Conservation (phyloP, 2,888 invertebrate species). For the Sepiola atlantica region DNA sequence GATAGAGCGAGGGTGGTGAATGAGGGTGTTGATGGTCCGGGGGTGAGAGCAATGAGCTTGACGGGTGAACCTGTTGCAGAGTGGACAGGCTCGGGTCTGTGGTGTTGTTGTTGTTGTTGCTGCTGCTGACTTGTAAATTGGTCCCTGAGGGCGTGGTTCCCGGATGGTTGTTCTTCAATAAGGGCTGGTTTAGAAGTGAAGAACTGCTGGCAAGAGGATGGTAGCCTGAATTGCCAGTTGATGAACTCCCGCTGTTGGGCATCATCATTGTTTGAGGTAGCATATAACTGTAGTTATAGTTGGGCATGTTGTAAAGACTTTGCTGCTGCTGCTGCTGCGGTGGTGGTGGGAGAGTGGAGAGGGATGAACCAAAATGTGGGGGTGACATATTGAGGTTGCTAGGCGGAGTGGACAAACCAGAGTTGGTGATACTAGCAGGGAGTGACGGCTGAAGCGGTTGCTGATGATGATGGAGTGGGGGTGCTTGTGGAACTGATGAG, state of each 20-base stretch:
- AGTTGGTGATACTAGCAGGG: slow-evolving; percentile 32
- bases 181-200: slow-evolving; percentile 37
- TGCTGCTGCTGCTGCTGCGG: neutral
- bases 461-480: slow-evolving; percentile 23
- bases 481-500: slow-evolving; percentile 36
- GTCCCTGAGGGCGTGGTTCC: slow-evolving; percentile 21
- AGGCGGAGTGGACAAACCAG: slow-evolving; percentile 33
- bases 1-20: neutral
- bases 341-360: neutral
- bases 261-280: slow-evolving; percentile 37
- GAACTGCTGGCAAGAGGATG: neutral
- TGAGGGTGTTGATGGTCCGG: neutral
- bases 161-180: slow-evolving; percentile 23
- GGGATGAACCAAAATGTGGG: slow-evolving; percentile 33
- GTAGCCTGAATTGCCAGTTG: slow-evolving; percentile 41
- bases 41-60: neutral
- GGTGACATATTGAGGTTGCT: slow-evolving; percentile 24
- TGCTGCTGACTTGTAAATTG: slow-evolving; percentile 21
- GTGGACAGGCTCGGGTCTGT: neutral
- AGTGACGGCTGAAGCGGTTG: neutral
- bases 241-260: neutral
- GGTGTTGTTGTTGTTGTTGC: too few relatives aligned
- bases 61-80: slow-evolving; percentile 14
- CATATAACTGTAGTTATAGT: neutral
- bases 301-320: slow-evolving; percentile 40